Evolutionary conservation across 1,140 invertebrate species (phyloP).

Genomic region (Lithobius niger): DNA sequence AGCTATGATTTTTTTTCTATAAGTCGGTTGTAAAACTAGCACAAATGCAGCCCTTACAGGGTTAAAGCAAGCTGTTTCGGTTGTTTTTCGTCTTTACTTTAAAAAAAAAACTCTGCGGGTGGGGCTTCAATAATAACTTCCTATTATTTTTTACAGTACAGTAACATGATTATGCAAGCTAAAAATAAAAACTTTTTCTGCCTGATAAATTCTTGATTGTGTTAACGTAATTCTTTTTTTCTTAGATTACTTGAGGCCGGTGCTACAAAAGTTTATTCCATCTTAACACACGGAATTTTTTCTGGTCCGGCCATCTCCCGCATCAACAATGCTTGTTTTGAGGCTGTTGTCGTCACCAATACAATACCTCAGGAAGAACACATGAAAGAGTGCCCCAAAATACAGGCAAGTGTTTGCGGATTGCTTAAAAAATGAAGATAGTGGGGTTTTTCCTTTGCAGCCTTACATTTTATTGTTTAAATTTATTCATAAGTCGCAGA

Average conservation of each 20-base stretch:
- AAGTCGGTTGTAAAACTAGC: too few relatives aligned
- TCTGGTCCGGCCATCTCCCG: slow-evolving; percentile 90
- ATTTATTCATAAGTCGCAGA: neutral
- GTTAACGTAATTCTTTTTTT: slow-evolving; percentile 13
- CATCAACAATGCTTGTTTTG: slow-evolving; percentile 91
- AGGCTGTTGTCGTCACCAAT: slow-evolving; percentile 99
- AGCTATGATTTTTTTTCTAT: too few relatives aligned
- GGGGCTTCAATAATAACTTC: slow-evolving; percentile 1
- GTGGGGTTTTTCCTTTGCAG: neutral
- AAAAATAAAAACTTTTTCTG: too few relatives aligned
- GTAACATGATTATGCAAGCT: too few relatives aligned
- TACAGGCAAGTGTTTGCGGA: slow-evolving; percentile 49
- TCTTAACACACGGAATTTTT: slow-evolving; percentile 95
- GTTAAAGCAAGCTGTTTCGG: too few relatives aligned
- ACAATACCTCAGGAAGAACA: slow-evolving; percentile 95
- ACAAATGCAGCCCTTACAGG: too few relatives aligned
- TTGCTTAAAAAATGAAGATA: neutral
- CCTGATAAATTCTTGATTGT: too few relatives aligned
- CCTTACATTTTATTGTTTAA: neutral
- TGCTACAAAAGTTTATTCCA: slow-evolving; percentile 94
- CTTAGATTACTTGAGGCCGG: slow-evolving; percentile 76
- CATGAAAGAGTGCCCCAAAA: slow-evolving; percentile 90
- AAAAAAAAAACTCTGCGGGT: too few relatives aligned
- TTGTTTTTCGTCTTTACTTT: too few relatives aligned
- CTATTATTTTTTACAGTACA: slow-evolving; percentile 14